Evolutionary conservation across 2,888 invertebrate species (phyloP).

Genomic region (Mechanitis messenoides): DNA sequence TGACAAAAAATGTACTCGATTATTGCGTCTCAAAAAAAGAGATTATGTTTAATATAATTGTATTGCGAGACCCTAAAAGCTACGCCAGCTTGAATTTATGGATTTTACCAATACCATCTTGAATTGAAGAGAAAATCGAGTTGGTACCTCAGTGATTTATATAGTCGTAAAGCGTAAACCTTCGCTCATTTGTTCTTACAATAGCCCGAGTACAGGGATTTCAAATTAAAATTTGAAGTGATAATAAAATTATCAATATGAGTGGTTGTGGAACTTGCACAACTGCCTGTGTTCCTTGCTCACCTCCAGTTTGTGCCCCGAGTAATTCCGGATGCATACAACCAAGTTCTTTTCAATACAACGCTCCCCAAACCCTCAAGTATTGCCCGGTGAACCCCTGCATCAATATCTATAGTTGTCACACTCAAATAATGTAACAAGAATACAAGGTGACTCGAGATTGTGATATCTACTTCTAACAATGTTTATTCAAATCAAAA

Average conservation of each 20-base stretch:
- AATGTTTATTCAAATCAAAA: not conserved
- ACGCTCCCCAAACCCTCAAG: slow-evolving; percentile 40
- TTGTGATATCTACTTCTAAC: too few relatives aligned
- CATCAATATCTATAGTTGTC: slow-evolving; percentile 68
- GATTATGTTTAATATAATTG: not conserved
- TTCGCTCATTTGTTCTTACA: not conserved
- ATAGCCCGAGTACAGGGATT: not conserved
- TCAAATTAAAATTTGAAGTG: slow-evolving; percentile 1
- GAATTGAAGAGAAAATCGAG: not conserved
- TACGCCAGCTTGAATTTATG: not conserved
- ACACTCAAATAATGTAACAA: slow-evolving; percentile 62
- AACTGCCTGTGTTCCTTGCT: not conserved
- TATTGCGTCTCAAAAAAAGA: not conserved
- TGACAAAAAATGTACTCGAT: not conserved
- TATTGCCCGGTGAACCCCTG: slow-evolving; percentile 54
- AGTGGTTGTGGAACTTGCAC: not conserved
- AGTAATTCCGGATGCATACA: not conserved
- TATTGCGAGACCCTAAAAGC: not conserved
- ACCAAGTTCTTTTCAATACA: slow-evolving; percentile 27
- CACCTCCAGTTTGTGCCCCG: not conserved
- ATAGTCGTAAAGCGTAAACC: not conserved
- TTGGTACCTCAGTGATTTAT: slow-evolving; percentile 8
- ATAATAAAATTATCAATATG: not conserved
- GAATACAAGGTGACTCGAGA: not conserved
- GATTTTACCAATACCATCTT: not conserved